These are phyloP conservation scores for Hemicentrotus pulcherrimus DNA, from an alignment of 35 echinoderm and acorn worm genomes.

Conservation along the genomic window DNA sequence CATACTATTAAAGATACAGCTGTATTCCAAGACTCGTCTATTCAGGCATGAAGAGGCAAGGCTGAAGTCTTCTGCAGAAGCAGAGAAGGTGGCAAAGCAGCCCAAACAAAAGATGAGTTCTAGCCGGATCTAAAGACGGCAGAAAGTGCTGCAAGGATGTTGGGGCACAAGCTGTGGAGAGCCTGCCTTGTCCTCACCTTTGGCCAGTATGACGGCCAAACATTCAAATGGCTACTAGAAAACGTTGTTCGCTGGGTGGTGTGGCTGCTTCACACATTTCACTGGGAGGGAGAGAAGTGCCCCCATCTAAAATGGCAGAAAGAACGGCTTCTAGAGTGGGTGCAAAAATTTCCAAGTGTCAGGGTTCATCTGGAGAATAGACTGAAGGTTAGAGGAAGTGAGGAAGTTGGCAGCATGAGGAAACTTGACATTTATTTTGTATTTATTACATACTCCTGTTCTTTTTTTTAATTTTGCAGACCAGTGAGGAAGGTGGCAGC, in stretches of 20 bases:
- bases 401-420: no score
- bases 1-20: no score
- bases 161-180: no score
- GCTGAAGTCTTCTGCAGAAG: constrained; percentile 9
- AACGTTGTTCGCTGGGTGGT: no score
- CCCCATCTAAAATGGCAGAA: constrained; percentile 51
- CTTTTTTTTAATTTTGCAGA: no score
- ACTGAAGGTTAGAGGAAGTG: neutral
- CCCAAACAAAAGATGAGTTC: neutral
- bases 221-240: no score
- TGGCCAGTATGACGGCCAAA: no score
- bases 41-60: constrained; percentile 42
- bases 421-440: no score
- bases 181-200: no score
- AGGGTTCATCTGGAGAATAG: neutral
- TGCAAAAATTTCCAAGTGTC: neutral
- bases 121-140: neutral
- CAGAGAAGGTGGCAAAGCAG: constrained; percentile 47
- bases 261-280: constrained; percentile 40
- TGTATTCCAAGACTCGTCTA: neutral
- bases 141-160: no score
- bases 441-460: no score
- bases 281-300: neutral
- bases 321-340: constrained; percentile 41
- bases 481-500: no score